These are phyloP conservation scores for Papilio machaon DNA, from an alignment of 1,140 invertebrate species.

Conservation along the genomic window DNA sequence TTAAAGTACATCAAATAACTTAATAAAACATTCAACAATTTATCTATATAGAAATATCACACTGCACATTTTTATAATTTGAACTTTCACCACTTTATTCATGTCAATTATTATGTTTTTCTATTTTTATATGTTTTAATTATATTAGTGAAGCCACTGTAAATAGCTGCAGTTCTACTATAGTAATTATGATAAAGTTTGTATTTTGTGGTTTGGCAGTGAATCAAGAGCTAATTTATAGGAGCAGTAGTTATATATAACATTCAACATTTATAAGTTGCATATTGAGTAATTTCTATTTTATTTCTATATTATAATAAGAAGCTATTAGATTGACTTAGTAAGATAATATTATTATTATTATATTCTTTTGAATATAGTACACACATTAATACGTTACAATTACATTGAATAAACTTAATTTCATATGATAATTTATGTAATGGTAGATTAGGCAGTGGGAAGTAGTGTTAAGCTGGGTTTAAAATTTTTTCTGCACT, in stretches of 20 bases:
- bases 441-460: too few species aligned
- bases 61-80: background rate
- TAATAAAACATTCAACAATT: background rate
- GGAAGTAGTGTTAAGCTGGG: too few species aligned
- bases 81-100: constrained; percentile 15
- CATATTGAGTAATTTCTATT: background rate
- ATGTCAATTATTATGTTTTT: background rate
- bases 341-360: too few species aligned
- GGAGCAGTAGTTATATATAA: background rate
- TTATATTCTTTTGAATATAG: too few species aligned
- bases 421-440: too few species aligned
- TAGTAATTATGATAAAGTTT: background rate
- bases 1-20: background rate
- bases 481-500: too few species aligned
- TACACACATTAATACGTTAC: too few species aligned
- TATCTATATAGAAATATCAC: background rate
- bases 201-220: constrained; percentile 21
- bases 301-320: background rate
- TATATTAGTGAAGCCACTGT: background rate
- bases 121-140: constrained; percentile 8
- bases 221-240: constrained; percentile 8
- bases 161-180: constrained; percentile 5
- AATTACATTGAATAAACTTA: too few species aligned
- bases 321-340: too few species aligned
- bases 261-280: background rate